phyloP scores from a whole-genome alignment of 2,113 vertebrate species.

The Larimichthys crocea region DNA sequence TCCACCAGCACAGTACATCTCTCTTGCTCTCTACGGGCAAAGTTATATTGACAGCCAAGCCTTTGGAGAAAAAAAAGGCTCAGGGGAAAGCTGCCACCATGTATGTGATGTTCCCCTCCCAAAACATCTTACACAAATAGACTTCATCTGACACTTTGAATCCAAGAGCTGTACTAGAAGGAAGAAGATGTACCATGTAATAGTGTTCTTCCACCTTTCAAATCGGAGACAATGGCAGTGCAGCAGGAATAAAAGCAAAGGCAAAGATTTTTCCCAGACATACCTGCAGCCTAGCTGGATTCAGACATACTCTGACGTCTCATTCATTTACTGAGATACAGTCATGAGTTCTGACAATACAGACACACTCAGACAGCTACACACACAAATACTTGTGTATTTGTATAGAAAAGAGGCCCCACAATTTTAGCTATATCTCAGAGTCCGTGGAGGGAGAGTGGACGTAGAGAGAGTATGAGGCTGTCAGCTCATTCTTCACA shows the following conservation, averaged over 20 bases:
- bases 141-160: constrained; percentile 70
- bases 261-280: constrained; percentile 22
- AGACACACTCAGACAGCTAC: neutral
- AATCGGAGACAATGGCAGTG: constrained; percentile 41
- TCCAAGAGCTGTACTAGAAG: constrained; percentile 48
- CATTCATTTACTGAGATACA: constrained; percentile 48
- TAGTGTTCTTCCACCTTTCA: constrained; percentile 59
- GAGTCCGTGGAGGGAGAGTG: constrained; percentile 46
- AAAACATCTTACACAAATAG: constrained; percentile 67
- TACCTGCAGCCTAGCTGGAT: constrained; percentile 44
- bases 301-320: constrained; percentile 60
- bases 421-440: constrained; percentile 51
- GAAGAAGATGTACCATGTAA: constrained; percentile 67
- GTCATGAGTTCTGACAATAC: constrained; percentile 25
- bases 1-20: constrained; percentile 15
- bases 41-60: constrained; percentile 60
- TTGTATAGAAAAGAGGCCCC: constrained; percentile 45
- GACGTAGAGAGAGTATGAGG: constrained; percentile 28
- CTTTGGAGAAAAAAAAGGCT: constrained; percentile 32
- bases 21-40: constrained; percentile 37
- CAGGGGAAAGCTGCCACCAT: constrained; percentile 49
- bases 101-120: constrained; percentile 50
- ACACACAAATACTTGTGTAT: constrained; percentile 20
- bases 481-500: constrained; percentile 75
- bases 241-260: constrained; percentile 46